Evolutionary conservation across 2,888 invertebrate species (phyloP).

Genomic region (Salpingus planirostris): DNA sequence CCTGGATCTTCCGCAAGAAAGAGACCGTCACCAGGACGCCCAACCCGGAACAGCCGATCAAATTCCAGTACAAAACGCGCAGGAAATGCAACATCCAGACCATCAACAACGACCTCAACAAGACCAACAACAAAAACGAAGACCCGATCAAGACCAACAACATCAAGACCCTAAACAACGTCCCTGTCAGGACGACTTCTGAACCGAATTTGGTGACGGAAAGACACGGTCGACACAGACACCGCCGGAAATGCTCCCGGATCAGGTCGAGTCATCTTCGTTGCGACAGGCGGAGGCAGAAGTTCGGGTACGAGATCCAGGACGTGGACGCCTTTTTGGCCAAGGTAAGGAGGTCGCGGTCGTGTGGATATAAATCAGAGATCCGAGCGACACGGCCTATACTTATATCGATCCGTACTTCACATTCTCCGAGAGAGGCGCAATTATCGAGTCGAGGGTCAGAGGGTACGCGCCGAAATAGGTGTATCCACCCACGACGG

Average conservation of each 20-base stretch:
- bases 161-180: conserved; percentile 22
- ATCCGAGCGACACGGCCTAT: conserved; percentile 16
- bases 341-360: conserved; percentile 55
- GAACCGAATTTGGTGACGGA: conserved; percentile 47
- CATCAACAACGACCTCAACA: not conserved
- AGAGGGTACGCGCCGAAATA: too few relatives aligned
- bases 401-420: conserved; percentile 28
- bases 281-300: too few relatives aligned
- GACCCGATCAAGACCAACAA: conserved; percentile 14
- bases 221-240: conserved; percentile 45
- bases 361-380: conserved; percentile 21
- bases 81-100: conserved; percentile 25
- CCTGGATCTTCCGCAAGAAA: conserved; percentile 62
- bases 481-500: conserved; percentile 13
- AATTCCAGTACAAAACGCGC: conserved; percentile 38
- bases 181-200: conserved; percentile 42
- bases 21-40: conserved; percentile 28
- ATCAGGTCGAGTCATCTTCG: too few relatives aligned
- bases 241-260: conserved; percentile 36
- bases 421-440: conserved; percentile 25
- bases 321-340: conserved; percentile 72
- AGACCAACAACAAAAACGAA: conserved; percentile 7
- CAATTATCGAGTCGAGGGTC: too few relatives aligned
- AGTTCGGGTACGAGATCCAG: conserved; percentile 70
- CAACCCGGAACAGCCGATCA: conserved; percentile 40